Evolutionary conservation across 2,113 vertebrate species (phyloP), one percentile per base, ranked within the genome.

Genomic region (Neotoma lepida): DNA sequence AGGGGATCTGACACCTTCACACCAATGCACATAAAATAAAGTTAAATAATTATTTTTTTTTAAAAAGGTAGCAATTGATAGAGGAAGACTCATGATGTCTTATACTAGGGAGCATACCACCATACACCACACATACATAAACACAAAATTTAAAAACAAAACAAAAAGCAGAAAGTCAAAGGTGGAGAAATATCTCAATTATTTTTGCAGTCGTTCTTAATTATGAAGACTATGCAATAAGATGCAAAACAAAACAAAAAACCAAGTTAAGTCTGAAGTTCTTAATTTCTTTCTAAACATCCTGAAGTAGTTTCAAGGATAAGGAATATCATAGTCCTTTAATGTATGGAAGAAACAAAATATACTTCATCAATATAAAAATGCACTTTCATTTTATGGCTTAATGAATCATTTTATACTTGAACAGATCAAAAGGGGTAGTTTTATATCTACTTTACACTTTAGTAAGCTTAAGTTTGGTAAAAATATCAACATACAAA

Each of bases 401-500:
- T 88, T 49, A 95, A 86, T 66, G 17, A 90, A 74, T 90, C 76
- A 87, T 80, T 71, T 86, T 94, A 73, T 56, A 86, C 0, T 30
- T 93, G 41, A 82, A 90, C 2, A 95, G 35, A 91, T 51, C 61
- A 93, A 82, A 88, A 54, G 84, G 94, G 44, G 49, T 76, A 87
- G 15, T 76, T 94, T 94, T 56, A 46, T 35, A 78, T 63, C 41
- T 89, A 86, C 22, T 88, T 80, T 90, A 86, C 9, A 82, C 15
- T 95, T 71, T 54, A 78, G 30, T 91, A 88, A 90, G 44, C 17
- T 44, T 86, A 64, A 95, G 3, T 44, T 63, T 5, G 91, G 17
- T 66, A 89, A 93, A 97, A 95, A n/a, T 68, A 86, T 56, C 54
- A 93, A 64, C 89, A 89, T 41, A 87, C 86, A 94, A 80, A 77